Evolutionary conservation across 2,113 vertebrate genomes (phyloP), one percentile per base, ranked within the genome.

Genomic region (Cephalophus harveyi): DNA sequence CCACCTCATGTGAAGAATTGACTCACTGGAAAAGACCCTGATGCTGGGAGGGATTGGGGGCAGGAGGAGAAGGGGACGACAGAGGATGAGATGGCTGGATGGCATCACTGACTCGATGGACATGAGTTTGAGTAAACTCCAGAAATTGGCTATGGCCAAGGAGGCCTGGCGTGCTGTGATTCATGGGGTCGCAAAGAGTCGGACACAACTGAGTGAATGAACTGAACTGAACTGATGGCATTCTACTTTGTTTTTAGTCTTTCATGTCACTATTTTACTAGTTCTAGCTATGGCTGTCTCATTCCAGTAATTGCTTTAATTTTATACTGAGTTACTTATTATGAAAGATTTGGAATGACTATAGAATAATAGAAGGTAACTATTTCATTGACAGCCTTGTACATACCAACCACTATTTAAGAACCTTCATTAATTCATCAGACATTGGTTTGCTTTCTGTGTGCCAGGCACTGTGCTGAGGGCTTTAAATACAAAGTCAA

Each of bases 251-350:
- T 55, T 89, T 95, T 57, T 17, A 96, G 28, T 59, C 62, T 91
- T 76, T 36, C 25, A 48, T 60, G 25, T 87, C 54, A 91, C 55
- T 62, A 11, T 87, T 95, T 86, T 95, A 71, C n/a, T 71, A 78
- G 25, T 84, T 95, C 19, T 83, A 21, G 25, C 9, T 87, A 36
- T 89, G 89, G 11, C 25, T 87, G 9, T 84, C 85, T 55, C 28
- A 52, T 78, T n/a, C 30, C 43, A 88, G 52, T 84, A 85, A 43
- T 27, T 67, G 7, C 55, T 92, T 95, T 92, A 60, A 64, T 95
- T 94, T 95, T n/a, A 52, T 87, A 67, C 27, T 94, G 74, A 76
- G 9, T 89, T 95, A 87, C 89, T 92, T 17, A 48, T 87, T 86
- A 55, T 60, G 27, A 88, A 89, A 74, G 74, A 87, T 40, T 85